Base-by-base conservation (phyloP, 2,113 vertebrate species). In the Actinemys pallida region DNA sequence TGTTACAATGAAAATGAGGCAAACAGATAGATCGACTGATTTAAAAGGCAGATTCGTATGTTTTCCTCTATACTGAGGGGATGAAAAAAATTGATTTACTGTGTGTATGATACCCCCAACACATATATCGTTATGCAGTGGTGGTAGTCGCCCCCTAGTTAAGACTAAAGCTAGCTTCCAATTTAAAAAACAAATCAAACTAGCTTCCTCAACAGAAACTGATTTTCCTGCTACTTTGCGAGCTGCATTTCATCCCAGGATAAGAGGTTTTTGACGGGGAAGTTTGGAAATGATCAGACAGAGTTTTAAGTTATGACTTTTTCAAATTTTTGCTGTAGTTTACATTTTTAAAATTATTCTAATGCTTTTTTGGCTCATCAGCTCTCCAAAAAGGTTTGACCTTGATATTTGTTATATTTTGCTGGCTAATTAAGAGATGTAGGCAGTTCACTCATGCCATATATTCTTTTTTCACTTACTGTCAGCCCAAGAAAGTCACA, bases 361-460 rank as follows among this genome's bases (percentile, higher is more conserved):
- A 57, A 86, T 88, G n/a, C 9, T 93, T 96, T 49, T 92, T 76
- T 85, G 91, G 93, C 20, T 84, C 62, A 83, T 92, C 65, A 24
- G 82, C 35, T 29, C 81, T 81, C 52, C 78, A 6, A 83, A 95
- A 88, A 27, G 47, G 47, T 56, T 92, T 89, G 39, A 59, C 31
- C 87, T 56, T 80, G 87, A 81, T 52, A 52, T 84, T 91, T 59
- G 54, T 50, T 84, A 84, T 1, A 25, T 57, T 69, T 69, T 84
- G 82, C 0, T 45, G 79, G 76, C 59, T 42, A 88, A 42, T 25
- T 72, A 84, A 45, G 82, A 87, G 82, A 3, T 3, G 42, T 65
- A 90, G 0, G 0, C n/a, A 83, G 45, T 27, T 85, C 87, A 89
- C 72, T 82, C 79, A 10, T 31, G 86, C 39, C 31, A 80, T 0